Evolutionary conservation across 30 jellyfish, hydroid and myxozoan species (phyloP), one percentile per base, ranked within the genome.

Genomic region (Hydractinia symbiolongicarpus): DNA sequence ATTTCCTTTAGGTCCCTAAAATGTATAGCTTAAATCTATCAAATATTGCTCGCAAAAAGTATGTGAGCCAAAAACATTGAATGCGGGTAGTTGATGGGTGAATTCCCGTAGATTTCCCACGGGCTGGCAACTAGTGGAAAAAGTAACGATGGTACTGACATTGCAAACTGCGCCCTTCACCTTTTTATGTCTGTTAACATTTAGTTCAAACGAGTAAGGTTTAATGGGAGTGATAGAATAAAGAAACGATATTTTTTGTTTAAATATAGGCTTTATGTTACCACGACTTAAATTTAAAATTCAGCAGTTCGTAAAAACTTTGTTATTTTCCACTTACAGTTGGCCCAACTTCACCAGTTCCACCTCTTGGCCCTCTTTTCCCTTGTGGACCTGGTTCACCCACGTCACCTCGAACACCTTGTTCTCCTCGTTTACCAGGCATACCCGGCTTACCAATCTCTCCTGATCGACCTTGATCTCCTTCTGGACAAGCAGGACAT

Each of bases 401-500:
- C 16, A 14, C 56, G 21, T 81, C 88, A 10, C 88, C 88, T 17
- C 55, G 11, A 81, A n/a, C 0, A 58, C 95, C 95, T 9, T 4
- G 67, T 6, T 72, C 79, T 3, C 96, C 96, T 11, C 8, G 5
- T 60, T n/a, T 55, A 21, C 96, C 96, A 16, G 67, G 81, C 61
- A 5, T 78, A 5, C 96, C 96, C 55, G 62, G 77, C 51, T 66
- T 82, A 58, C 96, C 96, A 61, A 4, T 54, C 4, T 30, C 80
- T 14, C 96, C 96, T 49, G 86, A 30, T 11, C 51, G 14, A 11
- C 96, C 97, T 20, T 86, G 84, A 67, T 81, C 88, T 20, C 88
- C 88, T 57, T 19, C 14, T n/a, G 92, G 92, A 73, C 92, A 83
- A 16, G 55, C 17, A 6, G 84, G 90, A 61, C 92, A 83, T 11